Percentiles rank a stretch among this genome's conserved stretches.
Evolutionary conservation across 2,113 vertebrate species (phyloP).

Genomic region (Ictalurus punctatus): DNA sequence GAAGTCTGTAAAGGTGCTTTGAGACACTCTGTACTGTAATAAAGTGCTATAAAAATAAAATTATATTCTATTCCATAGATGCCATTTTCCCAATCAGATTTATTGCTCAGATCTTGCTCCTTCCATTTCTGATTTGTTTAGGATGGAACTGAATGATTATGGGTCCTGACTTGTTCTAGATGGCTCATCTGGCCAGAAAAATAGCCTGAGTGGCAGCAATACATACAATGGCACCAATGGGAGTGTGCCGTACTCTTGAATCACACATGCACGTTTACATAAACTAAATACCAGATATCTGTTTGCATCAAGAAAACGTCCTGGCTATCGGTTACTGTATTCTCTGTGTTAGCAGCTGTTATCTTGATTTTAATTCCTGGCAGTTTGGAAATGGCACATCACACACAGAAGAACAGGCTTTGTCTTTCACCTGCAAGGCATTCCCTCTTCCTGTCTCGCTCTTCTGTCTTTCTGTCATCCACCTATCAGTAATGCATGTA

Average conservation of each 20-base stretch:
- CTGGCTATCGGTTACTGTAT: background rate
- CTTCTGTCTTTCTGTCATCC: background rate
- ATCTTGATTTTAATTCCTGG: background rate
- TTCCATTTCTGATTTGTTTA: background rate
- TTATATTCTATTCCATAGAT: too few species aligned
- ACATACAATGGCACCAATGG: too few species aligned
- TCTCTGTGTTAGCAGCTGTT: background rate
- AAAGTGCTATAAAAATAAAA: background rate
- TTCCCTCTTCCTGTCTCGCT: background rate
- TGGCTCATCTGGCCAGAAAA: background rate
- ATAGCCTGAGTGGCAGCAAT: background rate
- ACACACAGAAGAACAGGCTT: background rate
- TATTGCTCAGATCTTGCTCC: background rate
- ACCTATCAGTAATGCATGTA: background rate
- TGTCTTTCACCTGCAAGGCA: slow-evolving; percentile 3
- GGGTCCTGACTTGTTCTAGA: background rate
- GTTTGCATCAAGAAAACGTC: background rate
- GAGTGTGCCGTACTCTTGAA: background rate
- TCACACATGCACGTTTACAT: background rate
- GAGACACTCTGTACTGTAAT: background rate
- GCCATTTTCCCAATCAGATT: background rate
- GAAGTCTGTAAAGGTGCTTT: background rate
- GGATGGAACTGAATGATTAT: background rate
- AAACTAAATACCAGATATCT: background rate
- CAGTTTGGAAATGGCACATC: slow-evolving; percentile 14